Base-by-base conservation (phyloP, 2,888 invertebrate genomes). In the Ormyrus pomaceus region DNA sequence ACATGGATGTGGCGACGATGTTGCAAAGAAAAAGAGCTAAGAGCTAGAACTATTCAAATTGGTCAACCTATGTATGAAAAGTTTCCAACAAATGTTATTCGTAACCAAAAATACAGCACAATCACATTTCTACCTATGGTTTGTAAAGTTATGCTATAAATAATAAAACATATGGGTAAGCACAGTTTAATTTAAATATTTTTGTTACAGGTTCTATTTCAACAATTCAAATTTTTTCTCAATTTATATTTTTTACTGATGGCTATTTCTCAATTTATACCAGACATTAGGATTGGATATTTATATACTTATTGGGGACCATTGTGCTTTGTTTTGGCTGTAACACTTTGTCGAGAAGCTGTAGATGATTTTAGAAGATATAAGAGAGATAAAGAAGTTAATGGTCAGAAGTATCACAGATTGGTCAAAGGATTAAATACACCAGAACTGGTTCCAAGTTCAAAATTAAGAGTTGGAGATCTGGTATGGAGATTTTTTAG, bases 301-400 rank as follows among this genome's bases (percentile, higher is more conserved):
- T 94, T 99, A 64, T 99, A 99, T 91, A 99, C 99, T 0, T 99
- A 99, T 91, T 99, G 99, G 99, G 99, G 98, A 82, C 99, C 99
- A 65, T 91, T 99, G 89, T 95, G 97, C 86, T 99, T 99, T 92
- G 99, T 99, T 48, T 92, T 99, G 78, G 94, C 96, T 84, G 98
- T 99, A 9, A 99, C 99, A 11, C 94, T 99, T 90, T 96, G 97
- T 88, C 95, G 99, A 71, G 99, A 99, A 91, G 98, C 98, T 0
- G 94, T 99, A 48, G 99, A 99, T 92, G 99, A 99, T 91, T 95
- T 98, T 87, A 93, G 98, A 84, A 93, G 99, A 74, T 89, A 84
- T 85, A 93, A 97, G 89, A 93, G 99, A 80, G 99, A 99, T 91
- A 96, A 95, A 89, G 99, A 99, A 92, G 97, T 99, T 6, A 99